phyloP scores from a whole-genome alignment of 2,113 vertebrate species.

The Eretmochelys imbricata region DNA sequence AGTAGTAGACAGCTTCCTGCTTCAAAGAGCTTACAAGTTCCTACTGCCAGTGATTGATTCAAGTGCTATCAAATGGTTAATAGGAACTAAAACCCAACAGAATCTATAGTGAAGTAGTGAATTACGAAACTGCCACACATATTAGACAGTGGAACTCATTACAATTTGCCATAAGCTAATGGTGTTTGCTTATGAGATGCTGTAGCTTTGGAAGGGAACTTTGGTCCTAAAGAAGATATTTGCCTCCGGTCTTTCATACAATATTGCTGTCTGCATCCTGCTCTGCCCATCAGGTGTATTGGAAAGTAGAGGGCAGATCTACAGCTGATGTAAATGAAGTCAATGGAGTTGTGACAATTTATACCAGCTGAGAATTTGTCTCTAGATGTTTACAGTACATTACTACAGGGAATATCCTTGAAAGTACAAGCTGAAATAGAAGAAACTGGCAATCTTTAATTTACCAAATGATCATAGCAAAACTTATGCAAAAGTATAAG shows the following conservation, averaged over 20 bases:
- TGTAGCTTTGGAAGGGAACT: neutral
- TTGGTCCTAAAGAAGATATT: neutral
- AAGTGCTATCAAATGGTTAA: neutral
- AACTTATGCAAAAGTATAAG: neutral
- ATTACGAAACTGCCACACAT: neutral
- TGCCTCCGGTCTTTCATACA: neutral
- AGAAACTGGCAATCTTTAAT: neutral
- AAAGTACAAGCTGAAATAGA: neutral
- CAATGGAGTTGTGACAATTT: neutral
- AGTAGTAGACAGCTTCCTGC: neutral
- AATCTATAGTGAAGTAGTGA: neutral
- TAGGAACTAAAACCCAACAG: neutral
- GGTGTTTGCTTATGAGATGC: neutral
- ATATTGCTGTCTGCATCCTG: neutral
- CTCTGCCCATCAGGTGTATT: fast-evolving
- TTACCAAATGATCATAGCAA: neutral
- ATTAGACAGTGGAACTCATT: fast-evolving
- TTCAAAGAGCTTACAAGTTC: neutral
- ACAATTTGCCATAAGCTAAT: neutral
- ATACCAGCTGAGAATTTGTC: neutral
- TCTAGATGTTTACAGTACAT: neutral
- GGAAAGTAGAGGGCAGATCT: neutral
- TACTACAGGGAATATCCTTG: neutral
- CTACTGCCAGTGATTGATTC: neutral
- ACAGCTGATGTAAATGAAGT: neutral